These are phyloP conservation scores for Drosophila testacea DNA, from an alignment of 2,888 invertebrate genomes.

Conservation along the genomic window DNA sequence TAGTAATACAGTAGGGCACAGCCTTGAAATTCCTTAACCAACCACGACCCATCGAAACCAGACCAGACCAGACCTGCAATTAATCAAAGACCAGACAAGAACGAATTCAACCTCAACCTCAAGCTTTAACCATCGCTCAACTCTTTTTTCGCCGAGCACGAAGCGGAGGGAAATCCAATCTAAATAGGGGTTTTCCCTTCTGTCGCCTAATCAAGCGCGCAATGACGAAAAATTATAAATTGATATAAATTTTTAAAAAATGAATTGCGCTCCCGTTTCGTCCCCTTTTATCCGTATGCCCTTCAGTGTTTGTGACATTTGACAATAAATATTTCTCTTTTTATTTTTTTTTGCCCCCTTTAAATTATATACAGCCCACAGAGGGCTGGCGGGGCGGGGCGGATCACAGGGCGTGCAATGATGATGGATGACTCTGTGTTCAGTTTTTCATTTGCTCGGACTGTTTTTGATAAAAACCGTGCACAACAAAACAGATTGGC, in stretches of 20 bases:
- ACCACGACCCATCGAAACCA: slow-evolving; percentile 17
- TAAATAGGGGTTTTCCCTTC: slow-evolving; percentile 53
- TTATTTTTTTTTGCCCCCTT: slow-evolving; percentile 22
- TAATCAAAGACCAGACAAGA: slow-evolving; percentile 66
- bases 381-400: slow-evolving; percentile 16
- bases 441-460: slow-evolving; percentile 67
- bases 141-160: slow-evolving; percentile 50
- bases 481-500: slow-evolving; percentile 54
- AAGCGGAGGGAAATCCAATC: slow-evolving; percentile 42
- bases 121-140: slow-evolving; percentile 47
- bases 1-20: slow-evolving; percentile 39
- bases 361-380: slow-evolving; percentile 52
- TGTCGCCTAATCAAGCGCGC: slow-evolving; percentile 68
- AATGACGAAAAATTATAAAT: slow-evolving; percentile 75
- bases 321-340: slow-evolving; percentile 69
- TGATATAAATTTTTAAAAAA: slow-evolving; percentile 77
- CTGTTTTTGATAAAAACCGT: slow-evolving; percentile 51
- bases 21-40: slow-evolving; percentile 54
- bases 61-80: slow-evolving; percentile 54
- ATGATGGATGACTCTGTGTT: slow-evolving; percentile 74
- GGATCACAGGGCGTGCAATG: slow-evolving; percentile 64
- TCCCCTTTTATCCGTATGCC: slow-evolving; percentile 14
- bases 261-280: slow-evolving; percentile 62
- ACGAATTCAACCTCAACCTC: slow-evolving; percentile 28
- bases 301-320: slow-evolving; percentile 72